Percentiles rank a stretch among this genome's conserved stretches.
phyloP scores from a whole-genome alignment of 1,140 invertebrate genomes.

The Drosophila biarmipes region DNA sequence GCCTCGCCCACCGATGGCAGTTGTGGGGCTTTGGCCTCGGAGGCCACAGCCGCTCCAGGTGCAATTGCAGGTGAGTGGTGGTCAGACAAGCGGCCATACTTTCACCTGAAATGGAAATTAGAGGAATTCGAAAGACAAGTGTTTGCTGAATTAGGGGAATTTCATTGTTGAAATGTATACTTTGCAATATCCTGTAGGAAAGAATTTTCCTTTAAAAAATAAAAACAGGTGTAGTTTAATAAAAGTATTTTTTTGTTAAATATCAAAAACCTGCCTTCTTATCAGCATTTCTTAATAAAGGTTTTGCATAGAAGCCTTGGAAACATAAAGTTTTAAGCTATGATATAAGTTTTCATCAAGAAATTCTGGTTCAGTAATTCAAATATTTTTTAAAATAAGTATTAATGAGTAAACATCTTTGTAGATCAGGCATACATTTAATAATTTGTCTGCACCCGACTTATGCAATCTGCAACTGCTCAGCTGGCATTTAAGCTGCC shows the following conservation, averaged over 20 bases:
- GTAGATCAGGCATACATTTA: not conserved
- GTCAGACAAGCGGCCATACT: slow-evolving; percentile 3
- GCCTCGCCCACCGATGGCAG: slow-evolving; percentile 46
- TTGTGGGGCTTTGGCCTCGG: slow-evolving; percentile 56
- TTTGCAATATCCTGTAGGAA: too few relatives aligned
- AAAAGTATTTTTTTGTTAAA: too few relatives aligned
- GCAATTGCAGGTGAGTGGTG: slow-evolving; percentile 52
- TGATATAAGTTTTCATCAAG: too few relatives aligned
- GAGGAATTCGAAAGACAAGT: not conserved
- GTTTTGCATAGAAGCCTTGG: too few relatives aligned
- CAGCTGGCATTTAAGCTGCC: not conserved
- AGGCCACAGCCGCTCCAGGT: slow-evolving; percentile 24
- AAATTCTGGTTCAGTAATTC: too few relatives aligned
- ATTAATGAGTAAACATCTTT: not conserved
- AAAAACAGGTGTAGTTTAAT: too few relatives aligned
- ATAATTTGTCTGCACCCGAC: not conserved
- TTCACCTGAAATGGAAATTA: not conserved
- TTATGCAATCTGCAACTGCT: slow-evolving; percentile 1
- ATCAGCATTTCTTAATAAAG: too few relatives aligned
- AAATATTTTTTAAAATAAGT: not conserved
- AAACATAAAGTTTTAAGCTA: too few relatives aligned
- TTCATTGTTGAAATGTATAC: not conserved
- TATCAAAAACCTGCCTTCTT: too few relatives aligned
- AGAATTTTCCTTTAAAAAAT: too few relatives aligned
- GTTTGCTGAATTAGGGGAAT: too few relatives aligned